Conservation (phyloP, 2,888 invertebrate species). For the Lathronympha strigana region DNA sequence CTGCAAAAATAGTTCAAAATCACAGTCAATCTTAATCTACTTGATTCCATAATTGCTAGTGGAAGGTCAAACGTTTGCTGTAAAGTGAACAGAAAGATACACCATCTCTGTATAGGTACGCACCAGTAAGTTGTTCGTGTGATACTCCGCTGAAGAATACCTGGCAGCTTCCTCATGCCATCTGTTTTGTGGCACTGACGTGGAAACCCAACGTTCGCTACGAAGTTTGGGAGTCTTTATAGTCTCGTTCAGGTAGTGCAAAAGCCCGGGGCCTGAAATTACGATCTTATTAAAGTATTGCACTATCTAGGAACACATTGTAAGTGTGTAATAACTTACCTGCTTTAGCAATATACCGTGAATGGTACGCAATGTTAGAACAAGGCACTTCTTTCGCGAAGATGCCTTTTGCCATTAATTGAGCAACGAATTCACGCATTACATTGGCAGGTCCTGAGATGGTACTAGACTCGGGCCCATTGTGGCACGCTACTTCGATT, state of each 20-base stretch:
- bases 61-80: too few relatives aligned
- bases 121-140: slow-evolving; percentile 87
- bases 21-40: too few relatives aligned
- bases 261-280: slow-evolving; percentile 78
- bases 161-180: slow-evolving; percentile 85
- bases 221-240: slow-evolving; percentile 35
- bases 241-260: slow-evolving; percentile 71
- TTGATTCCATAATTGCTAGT: too few relatives aligned
- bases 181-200: slow-evolving; percentile 80
- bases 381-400: slow-evolving; percentile 65
- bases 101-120: too few relatives aligned
- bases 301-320: not conserved
- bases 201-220: slow-evolving; percentile 40
- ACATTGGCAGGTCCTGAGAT: slow-evolving; percentile 87
- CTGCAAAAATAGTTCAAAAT: slow-evolving; percentile 12
- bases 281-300: not conserved
- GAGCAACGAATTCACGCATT: slow-evolving; percentile 77
- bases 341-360: slow-evolving; percentile 87
- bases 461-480: slow-evolving; percentile 88
- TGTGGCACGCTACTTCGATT: slow-evolving; percentile 89
- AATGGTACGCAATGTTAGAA: slow-evolving; percentile 92
- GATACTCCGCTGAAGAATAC: slow-evolving; percentile 90
- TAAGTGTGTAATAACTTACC: slow-evolving; percentile 47
- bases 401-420: slow-evolving; percentile 52
- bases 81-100: too few relatives aligned